Percentiles rank a stretch among this genome's conserved stretches.
These are phyloP conservation scores for Tadarida brasiliensis DNA, from an alignment of 2,797 vertebrate genomes.

Conservation along the genomic window DNA sequence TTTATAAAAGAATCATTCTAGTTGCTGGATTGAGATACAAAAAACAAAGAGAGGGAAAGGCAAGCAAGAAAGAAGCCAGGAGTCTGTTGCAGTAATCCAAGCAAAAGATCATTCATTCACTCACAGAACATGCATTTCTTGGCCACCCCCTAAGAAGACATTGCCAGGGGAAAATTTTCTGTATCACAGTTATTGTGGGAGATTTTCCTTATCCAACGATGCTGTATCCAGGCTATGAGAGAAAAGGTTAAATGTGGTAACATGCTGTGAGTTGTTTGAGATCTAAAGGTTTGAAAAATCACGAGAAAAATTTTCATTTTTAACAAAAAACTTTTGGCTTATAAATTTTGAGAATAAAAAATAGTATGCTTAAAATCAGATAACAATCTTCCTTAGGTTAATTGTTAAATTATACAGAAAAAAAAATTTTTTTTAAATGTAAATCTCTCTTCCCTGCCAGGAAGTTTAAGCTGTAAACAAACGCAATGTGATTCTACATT, in stretches of 20 bases:
- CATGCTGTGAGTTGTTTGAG: background rate
- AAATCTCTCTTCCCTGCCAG: background rate
- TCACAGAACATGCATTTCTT: background rate
- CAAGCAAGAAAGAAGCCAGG: background rate
- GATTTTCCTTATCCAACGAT: background rate
- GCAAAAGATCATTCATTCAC: background rate
- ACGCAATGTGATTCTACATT: background rate
- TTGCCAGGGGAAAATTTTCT: background rate
- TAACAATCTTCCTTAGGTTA: background rate
- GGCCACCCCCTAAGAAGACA: background rate
- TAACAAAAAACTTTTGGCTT: background rate
- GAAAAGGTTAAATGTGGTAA: background rate
- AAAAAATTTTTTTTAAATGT: background rate
- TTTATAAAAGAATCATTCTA: background rate
- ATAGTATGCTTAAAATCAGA: background rate
- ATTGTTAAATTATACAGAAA: background rate
- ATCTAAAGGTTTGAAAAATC: background rate
- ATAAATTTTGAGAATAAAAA: conserved; percentile 5
- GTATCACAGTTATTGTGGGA: background rate
- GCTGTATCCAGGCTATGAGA: background rate
- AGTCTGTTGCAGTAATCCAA: background rate
- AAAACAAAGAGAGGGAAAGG: background rate
- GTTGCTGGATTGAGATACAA: background rate
- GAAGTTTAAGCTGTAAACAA: conserved; percentile 20
- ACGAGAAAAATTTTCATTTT: background rate